Evolutionary conservation across 2,888 invertebrate genomes (phyloP).

Genomic region (Galerucella nymphaeae): DNA sequence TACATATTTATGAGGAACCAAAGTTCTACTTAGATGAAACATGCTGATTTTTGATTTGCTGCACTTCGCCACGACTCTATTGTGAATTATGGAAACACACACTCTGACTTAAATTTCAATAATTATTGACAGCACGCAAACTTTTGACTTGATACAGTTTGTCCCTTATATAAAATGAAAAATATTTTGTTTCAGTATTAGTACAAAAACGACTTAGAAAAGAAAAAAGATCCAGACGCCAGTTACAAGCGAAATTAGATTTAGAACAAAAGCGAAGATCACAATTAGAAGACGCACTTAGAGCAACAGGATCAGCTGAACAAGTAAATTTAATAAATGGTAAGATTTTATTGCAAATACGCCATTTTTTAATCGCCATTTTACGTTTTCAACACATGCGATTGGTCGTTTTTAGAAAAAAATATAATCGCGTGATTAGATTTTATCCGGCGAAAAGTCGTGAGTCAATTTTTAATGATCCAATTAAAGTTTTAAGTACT

Average conservation of each 20-base stretch:
- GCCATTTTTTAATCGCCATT: neutral
- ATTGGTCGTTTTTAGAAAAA: neutral
- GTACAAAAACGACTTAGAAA: constrained; percentile 92
- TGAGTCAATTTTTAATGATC: neutral
- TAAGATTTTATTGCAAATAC: constrained; percentile 61
- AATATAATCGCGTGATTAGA: neutral
- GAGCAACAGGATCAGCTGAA: constrained; percentile 81
- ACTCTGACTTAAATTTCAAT: constrained; percentile 23
- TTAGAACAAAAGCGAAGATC: constrained; percentile 81
- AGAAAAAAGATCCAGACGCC: constrained; percentile 83
- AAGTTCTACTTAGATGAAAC: constrained; percentile 46
- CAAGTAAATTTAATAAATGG: constrained; percentile 84
- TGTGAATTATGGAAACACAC: constrained; percentile 44
- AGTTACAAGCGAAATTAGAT: constrained; percentile 87
- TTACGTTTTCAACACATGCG: neutral
- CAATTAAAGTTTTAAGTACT: neutral
- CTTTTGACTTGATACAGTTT: neutral
- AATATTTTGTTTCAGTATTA: constrained; percentile 73
- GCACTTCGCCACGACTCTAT: constrained; percentile 44
- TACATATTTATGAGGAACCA: constrained; percentile 53
- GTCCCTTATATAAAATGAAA: neutral
- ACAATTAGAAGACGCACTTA: constrained; percentile 84
- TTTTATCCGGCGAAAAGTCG: neutral
- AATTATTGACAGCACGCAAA: constrained; percentile 16
- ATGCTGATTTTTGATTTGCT: constrained; percentile 49